Percentiles rank a stretch among this genome's conserved stretches.
phyloP scores from a whole-genome alignment of 2,888 invertebrate species.

The Ditula angustiorana region DNA sequence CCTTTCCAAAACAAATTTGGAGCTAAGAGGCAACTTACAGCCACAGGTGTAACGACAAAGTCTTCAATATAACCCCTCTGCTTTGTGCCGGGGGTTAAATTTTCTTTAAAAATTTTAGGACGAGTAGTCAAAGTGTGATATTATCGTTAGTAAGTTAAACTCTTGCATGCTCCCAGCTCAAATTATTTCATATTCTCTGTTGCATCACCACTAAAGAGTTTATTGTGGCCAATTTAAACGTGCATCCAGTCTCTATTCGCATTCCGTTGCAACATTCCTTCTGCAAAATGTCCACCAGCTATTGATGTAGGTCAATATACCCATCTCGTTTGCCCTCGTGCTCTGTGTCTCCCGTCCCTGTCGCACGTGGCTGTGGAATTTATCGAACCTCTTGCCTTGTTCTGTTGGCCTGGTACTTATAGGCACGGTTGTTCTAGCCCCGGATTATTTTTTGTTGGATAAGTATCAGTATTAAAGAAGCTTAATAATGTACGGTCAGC shows the following conservation, averaged over 20 bases:
- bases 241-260: conserved; percentile 18
- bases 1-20: too few relatives aligned
- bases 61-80: too few relatives aligned
- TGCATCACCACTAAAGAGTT: conserved; percentile 14
- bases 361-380: conserved; percentile 59
- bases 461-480: too few relatives aligned
- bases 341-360: conserved; percentile 44
- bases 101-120: too few relatives aligned
- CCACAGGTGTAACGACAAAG: too few relatives aligned
- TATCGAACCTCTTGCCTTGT: conserved; percentile 60
- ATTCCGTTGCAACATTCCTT: conserved; percentile 57
- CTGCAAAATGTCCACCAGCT: conserved; percentile 60
- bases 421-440: conserved; percentile 15
- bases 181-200: conserved; percentile 12
- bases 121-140: too few relatives aligned
- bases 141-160: neutral
- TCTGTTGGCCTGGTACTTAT: conserved; percentile 44
- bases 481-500: too few relatives aligned
- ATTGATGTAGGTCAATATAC: conserved; percentile 79
- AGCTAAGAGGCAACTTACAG: too few relatives aligned
- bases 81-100: too few relatives aligned
- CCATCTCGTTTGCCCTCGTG: conserved; percentile 52
- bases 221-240: conserved; percentile 13
- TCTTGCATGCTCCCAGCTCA: neutral
- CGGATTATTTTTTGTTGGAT: neutral